A percentile compares a stretch with the other conserved stretches of the same genome.
phyloP scores from a whole-genome alignment of 2,888 invertebrate species.

The Andrena trimmerana region DNA sequence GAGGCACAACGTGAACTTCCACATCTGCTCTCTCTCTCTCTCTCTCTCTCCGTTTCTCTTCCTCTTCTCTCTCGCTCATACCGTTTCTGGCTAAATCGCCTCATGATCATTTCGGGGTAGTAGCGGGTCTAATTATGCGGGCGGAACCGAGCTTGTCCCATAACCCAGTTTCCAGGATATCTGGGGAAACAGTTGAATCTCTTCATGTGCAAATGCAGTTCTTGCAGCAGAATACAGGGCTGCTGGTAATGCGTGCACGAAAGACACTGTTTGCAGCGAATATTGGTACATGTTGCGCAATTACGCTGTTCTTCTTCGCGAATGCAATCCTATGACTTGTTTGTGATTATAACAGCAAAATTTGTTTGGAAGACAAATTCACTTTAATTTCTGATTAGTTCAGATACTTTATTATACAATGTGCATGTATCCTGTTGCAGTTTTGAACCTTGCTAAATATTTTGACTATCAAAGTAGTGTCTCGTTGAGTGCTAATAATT shows the following conservation, averaged over 20 bases:
- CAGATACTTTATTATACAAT: no score
- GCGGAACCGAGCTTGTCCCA: conserved; percentile 54
- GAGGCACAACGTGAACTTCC: conserved; percentile 33
- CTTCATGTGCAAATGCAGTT: conserved; percentile 35
- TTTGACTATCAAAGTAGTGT: no score
- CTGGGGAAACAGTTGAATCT: conserved; percentile 56
- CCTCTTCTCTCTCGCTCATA: conserved; percentile 12
- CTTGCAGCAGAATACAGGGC: conserved; percentile 18
- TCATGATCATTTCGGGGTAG: conserved; percentile 50
- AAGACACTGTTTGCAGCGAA: conserved; percentile 17
- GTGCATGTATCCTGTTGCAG: no score
- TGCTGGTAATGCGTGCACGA: conserved; percentile 27
- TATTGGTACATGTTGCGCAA: not conserved
- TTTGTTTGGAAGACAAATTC: no score
- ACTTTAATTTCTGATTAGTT: no score
- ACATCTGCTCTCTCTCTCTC: conserved; percentile 26
- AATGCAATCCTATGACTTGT: no score
- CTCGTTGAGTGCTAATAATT: no score
- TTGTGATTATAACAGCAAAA: no score
- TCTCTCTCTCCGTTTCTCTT: conserved; percentile 12
- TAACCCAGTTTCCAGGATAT: conserved; percentile 66
- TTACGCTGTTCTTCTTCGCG: not conserved
- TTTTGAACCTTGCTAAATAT: no score
- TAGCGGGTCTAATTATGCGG: conserved; percentile 60
- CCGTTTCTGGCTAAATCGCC: conserved; percentile 47